Percentiles rank a stretch among this genome's conserved stretches.
These are phyloP conservation scores for Acrobasis consociella DNA, from an alignment of 2,888 invertebrate genomes.

Conservation along the genomic window DNA sequence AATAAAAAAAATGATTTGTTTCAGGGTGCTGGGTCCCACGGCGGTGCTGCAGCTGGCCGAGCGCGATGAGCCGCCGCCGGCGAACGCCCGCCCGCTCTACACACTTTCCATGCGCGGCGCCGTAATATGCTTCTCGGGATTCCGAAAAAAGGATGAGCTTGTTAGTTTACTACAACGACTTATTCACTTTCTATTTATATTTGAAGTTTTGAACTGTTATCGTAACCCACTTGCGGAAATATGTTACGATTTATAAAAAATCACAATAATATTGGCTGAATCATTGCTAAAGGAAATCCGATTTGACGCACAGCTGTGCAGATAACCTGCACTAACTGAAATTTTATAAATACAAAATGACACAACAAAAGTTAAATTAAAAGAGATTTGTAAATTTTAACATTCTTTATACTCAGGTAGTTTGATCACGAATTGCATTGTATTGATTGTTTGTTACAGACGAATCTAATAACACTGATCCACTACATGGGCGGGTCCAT, in stretches of 20 bases:
- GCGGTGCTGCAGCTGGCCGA: conserved; percentile 89
- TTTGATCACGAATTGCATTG: background rate
- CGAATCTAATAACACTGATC: conserved; percentile 92
- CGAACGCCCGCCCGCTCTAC: conserved; percentile 91
- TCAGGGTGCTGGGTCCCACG: conserved; percentile 90
- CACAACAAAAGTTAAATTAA: too few species aligned
- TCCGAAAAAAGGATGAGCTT: conserved; percentile 94
- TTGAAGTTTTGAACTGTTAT: conserved; percentile 2
- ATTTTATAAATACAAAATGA: too few species aligned
- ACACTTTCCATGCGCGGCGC: conserved; percentile 94
- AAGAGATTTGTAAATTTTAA: too few species aligned
- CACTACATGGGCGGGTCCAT: conserved; percentile 99
- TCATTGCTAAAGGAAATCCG: conserved; percentile 12
- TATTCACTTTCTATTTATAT: background rate
- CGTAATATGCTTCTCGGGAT: conserved; percentile 96
- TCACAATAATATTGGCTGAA: conserved; percentile 11
- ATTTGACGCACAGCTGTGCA: background rate
- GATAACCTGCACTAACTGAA: background rate
- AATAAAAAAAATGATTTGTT: too few species aligned
- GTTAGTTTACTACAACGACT: conserved; percentile 77
- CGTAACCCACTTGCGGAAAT: conserved; percentile 8
- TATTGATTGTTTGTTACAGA: conserved; percentile 74
- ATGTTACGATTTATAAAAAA: conserved; percentile 5
- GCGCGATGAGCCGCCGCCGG: conserved; percentile 87
- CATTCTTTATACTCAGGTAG: background rate